Percentiles rank a stretch among this genome's conserved stretches.
These are phyloP conservation scores for Eurystomus glaucurus DNA, from an alignment of 2,797 vertebrate genomes.

Conservation along the genomic window DNA sequence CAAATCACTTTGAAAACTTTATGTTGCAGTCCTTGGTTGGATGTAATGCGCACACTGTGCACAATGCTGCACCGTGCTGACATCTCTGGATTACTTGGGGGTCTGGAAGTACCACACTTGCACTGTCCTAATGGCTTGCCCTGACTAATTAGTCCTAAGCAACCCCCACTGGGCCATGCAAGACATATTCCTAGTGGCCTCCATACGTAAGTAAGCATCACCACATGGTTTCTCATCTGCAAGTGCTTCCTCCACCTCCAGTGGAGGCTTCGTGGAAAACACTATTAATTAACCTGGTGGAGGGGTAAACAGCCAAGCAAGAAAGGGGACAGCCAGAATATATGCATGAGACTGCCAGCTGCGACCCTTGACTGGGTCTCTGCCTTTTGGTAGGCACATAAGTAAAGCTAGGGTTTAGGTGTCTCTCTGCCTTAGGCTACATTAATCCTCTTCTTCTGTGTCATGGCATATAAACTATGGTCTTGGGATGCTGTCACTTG, in stretches of 20 bases:
- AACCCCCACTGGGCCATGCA: background rate
- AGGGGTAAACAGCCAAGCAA: background rate
- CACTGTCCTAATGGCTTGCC: background rate
- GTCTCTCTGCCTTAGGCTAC: background rate
- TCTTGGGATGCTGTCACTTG: background rate
- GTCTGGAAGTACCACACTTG: background rate
- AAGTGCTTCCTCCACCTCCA: background rate
- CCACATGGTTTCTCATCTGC: background rate
- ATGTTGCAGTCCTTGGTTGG: background rate
- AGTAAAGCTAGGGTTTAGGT: background rate
- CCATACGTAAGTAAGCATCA: background rate
- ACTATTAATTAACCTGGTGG: background rate
- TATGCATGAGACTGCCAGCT: background rate
- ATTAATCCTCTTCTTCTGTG: background rate
- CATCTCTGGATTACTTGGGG: background rate
- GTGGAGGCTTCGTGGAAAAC: background rate
- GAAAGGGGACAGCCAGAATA: background rate
- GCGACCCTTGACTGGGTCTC: background rate
- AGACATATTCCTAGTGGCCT: background rate
- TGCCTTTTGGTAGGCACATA: background rate
- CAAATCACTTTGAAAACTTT: background rate
- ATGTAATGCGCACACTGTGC: background rate
- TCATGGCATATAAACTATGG: rapidly evolving
- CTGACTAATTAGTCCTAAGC: background rate
- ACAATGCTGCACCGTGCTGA: rapidly evolving